Conservation (phyloP, 2,113 vertebrate species). For the Notechis scutatus region DNA sequence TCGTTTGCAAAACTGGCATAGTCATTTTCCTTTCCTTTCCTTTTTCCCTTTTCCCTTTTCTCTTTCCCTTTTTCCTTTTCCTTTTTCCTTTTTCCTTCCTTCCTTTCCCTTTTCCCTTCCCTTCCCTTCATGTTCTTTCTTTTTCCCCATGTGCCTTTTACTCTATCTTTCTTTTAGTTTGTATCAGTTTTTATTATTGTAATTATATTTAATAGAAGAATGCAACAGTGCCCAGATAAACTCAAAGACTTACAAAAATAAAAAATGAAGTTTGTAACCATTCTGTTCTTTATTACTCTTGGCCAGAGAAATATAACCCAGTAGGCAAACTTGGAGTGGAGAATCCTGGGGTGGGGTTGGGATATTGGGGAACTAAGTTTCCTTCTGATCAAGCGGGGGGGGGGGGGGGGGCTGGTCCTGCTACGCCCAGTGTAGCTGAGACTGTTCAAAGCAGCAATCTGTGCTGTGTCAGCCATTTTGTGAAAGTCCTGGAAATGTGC, state of each 20-base stretch:
- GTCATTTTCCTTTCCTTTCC: background rate
- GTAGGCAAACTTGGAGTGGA: background rate
- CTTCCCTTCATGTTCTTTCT: background rate
- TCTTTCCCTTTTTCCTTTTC: too few species aligned
- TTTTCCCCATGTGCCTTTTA: background rate
- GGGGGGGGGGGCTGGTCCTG: background rate
- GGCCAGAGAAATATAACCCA: background rate
- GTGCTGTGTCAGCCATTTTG: background rate
- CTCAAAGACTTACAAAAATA: background rate
- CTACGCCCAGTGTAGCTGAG: background rate
- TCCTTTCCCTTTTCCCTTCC: too few species aligned
- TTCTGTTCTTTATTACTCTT: background rate
- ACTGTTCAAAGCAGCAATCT: background rate
- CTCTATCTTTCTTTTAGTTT: background rate
- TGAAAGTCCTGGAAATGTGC: background rate
- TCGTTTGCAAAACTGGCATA: background rate
- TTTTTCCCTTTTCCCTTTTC: background rate
- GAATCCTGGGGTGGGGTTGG: background rate
- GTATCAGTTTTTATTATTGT: background rate
- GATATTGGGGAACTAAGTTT: background rate
- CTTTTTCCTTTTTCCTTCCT: too few species aligned
- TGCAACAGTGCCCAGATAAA: background rate
- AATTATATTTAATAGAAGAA: background rate
- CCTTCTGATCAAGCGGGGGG: background rate
- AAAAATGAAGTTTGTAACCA: background rate